phyloP scores from a whole-genome alignment of 2,888 invertebrate species.

The Hypselothyrea guttata region DNA sequence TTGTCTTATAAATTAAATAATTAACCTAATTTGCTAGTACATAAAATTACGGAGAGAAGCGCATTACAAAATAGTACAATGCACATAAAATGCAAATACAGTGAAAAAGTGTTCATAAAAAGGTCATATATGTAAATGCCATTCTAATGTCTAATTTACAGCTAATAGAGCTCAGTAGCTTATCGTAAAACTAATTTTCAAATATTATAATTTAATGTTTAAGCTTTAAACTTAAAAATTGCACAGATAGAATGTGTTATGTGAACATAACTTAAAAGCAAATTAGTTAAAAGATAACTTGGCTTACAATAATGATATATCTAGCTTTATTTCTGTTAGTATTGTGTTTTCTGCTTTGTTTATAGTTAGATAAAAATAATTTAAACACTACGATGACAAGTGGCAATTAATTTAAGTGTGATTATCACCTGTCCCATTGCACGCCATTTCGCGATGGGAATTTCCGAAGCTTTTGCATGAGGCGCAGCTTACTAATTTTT shows the following conservation, averaged over 20 bases:
- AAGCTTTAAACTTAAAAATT: conserved; percentile 53
- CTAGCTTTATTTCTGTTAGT: conserved; percentile 12
- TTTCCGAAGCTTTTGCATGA: conserved; percentile 60
- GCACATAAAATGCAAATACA: conserved; percentile 26
- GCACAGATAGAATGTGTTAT: conserved; percentile 46
- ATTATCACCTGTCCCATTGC: conserved; percentile 72
- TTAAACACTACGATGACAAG: conserved; percentile 77
- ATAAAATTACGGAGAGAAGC: too few relatives aligned
- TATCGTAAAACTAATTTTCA: conserved; percentile 65
- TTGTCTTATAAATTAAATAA: conserved; percentile 60
- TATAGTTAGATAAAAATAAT: conserved; percentile 68
- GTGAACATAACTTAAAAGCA: conserved; percentile 42
- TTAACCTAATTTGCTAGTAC: conserved; percentile 56
- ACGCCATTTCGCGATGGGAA: conserved; percentile 54
- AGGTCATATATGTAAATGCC: conserved; percentile 33
- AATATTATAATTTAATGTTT: conserved; percentile 32
- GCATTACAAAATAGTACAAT: conserved; percentile 29
- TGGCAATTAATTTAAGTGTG: conserved; percentile 77
- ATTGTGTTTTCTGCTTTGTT: conserved; percentile 23
- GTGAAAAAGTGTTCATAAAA: conserved; percentile 52
- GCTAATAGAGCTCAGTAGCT: conserved; percentile 72
- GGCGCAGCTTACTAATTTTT: conserved; percentile 67
- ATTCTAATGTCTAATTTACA: conserved; percentile 19
- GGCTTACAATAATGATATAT: conserved; percentile 30
- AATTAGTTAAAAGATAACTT: conserved; percentile 34